Percentiles rank a stretch among this genome's conserved stretches.
Evolutionary conservation across 2,888 invertebrate genomes (phyloP).

Genomic region (Metalampra italica): DNA sequence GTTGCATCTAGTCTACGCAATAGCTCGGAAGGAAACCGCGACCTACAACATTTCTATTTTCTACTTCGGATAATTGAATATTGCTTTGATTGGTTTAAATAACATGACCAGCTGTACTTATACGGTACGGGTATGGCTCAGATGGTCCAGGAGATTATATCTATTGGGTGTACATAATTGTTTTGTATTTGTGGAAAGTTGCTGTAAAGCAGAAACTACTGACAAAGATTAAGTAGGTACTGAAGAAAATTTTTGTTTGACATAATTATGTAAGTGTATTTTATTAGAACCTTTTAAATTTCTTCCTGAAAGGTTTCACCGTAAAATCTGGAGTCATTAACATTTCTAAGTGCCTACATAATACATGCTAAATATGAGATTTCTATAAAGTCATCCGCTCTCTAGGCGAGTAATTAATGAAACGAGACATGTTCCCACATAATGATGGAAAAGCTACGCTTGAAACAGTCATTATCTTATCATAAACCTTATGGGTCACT

Average conservation of each 20-base stretch:
- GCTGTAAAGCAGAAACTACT: too few species aligned
- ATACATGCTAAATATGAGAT: neutral
- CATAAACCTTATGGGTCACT: conserved; percentile 14
- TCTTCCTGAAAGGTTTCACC: neutral
- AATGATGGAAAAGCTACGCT: conserved; percentile 7
- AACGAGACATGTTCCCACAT: conserved; percentile 1
- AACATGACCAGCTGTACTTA: neutral
- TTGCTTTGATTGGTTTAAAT: neutral
- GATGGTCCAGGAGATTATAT: too few species aligned
- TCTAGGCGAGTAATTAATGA: conserved; percentile 7
- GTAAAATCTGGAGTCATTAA: too few species aligned
- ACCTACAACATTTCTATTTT: conserved; percentile 13
- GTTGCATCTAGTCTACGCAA: neutral
- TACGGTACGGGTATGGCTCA: too few species aligned
- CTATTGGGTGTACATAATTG: too few species aligned
- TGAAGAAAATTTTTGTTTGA: too few species aligned
- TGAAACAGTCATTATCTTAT: conserved; percentile 21
- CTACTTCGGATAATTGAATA: neutral
- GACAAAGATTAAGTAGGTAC: too few species aligned
- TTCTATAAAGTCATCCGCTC: conserved; percentile 4
- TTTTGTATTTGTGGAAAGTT: too few species aligned
- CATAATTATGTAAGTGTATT: too few species aligned
- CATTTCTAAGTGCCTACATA: neutral
- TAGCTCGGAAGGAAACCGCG: conserved; percentile 15
- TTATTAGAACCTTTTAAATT: neutral